Percentiles rank a stretch among this genome's conserved stretches.
Conservation (phyloP, 2,113 vertebrate species). For the Silurus asotus region DNA sequence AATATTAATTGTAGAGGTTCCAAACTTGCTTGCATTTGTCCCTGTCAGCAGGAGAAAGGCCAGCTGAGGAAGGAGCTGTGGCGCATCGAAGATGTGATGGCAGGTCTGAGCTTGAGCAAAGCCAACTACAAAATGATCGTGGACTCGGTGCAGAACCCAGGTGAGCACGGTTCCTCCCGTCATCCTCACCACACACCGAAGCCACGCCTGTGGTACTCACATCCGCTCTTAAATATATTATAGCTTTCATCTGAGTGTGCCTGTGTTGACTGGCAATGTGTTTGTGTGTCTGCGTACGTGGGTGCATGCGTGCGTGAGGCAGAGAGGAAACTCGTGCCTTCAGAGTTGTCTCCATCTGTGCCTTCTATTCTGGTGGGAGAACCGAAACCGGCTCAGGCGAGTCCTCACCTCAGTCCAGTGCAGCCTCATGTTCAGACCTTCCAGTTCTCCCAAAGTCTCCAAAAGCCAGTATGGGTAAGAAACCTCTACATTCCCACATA, state of each 20-base stretch:
- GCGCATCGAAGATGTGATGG: conserved; percentile 94
- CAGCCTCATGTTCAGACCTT: conserved; percentile 71
- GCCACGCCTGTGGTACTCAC: conserved; percentile 39
- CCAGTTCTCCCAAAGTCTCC: conserved; percentile 72
- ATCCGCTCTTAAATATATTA: background rate
- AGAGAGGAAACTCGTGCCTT: conserved; percentile 99
- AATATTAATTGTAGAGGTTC: background rate
- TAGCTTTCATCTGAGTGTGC: background rate
- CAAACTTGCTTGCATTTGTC: background rate
- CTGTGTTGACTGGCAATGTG: conserved; percentile 19
- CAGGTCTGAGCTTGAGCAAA: conserved; percentile 93
- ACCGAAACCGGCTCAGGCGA: conserved; percentile 73
- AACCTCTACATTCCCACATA: background rate
- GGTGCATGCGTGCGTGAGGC: conserved; percentile 50
- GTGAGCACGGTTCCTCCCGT: conserved; percentile 66
- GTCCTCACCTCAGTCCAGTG: conserved; percentile 78
- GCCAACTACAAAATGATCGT: conserved; percentile 91
- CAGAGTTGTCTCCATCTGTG: conserved; percentile 83
- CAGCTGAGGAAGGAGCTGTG: conserved; percentile 95
- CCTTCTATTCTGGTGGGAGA: conserved; percentile 84
- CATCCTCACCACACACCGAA: conserved; percentile 35
- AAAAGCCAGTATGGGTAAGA: conserved; percentile 80
- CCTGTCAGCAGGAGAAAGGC: conserved; percentile 79
- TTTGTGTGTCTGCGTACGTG: conserved; percentile 52
- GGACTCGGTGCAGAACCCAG: conserved; percentile 93